phyloP scores from a whole-genome alignment of 1,140 invertebrate species.

The Phocides pigmalion region DNA sequence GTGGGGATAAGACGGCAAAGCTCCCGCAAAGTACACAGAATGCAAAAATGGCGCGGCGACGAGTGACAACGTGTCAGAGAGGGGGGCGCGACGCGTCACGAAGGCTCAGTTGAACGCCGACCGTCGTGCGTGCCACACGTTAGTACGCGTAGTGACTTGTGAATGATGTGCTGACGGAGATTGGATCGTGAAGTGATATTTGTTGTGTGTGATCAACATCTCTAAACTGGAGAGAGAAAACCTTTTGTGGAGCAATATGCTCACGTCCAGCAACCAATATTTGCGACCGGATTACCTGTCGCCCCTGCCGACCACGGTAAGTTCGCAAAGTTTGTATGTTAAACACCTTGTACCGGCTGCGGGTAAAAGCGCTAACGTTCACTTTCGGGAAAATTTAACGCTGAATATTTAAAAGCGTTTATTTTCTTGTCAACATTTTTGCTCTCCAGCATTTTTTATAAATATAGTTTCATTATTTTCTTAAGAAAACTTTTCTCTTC shows the following conservation, averaged over 20 bases:
- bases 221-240: constrained; percentile 78
- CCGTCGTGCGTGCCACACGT: constrained; percentile 52
- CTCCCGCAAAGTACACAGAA: constrained; percentile 83
- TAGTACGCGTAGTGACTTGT: constrained; percentile 54
- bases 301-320: constrained; percentile 94
- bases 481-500: too few species aligned
- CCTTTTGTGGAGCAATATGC: constrained; percentile 85
- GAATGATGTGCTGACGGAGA: constrained; percentile 70
- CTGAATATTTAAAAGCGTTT: constrained; percentile 24
- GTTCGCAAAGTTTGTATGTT: constrained; percentile 55
- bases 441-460: background rate
- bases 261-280: constrained; percentile 95
- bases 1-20: constrained; percentile 82
- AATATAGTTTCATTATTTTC: background rate
- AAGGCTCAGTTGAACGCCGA: constrained; percentile 61
- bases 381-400: constrained; percentile 24
- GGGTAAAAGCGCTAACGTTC: constrained; percentile 19
- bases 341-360: constrained; percentile 21
- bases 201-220: constrained; percentile 51
- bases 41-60: constrained; percentile 81
- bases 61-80: constrained; percentile 75
- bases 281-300: constrained; percentile 95
- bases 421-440: background rate
- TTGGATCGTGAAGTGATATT: constrained; percentile 68
- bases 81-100: constrained; percentile 53